Base-by-base conservation (phyloP, 53 echinoderm and acorn worm species). In the Paracentrotus lividus region DNA sequence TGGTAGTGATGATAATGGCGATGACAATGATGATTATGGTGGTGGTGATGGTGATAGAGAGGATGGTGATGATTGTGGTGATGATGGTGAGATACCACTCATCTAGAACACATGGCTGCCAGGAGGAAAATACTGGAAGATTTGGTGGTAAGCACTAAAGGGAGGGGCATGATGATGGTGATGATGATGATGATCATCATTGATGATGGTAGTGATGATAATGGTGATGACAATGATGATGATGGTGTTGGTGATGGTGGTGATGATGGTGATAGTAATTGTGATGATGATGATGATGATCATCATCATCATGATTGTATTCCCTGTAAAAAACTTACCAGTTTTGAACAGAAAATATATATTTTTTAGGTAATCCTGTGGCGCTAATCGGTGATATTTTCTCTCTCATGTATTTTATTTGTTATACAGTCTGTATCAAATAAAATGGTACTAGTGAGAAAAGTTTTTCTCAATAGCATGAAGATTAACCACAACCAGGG, bases 81-180 rank as follows among this genome's bases (percentile, higher is more conserved):
- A 2, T 64, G 64, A 5, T 64, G 27, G 4, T 64, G 8, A 64
- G 21, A 95, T 49, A 94, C 92, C 44, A 49, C 94, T 9, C 99
- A 98, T 75, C 85, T 95, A 5, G 94, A 96, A 34, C 95, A 98
- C 40, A 97, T 97, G 95, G 87, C 94, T 20, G 93, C 94, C 15
- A 90, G 98, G 44, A 94, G 93, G 43, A 93, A 93, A 45, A 95
- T 96, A 1, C 76, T 93, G 5, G 85, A 94, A 49, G 94, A 95
- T 67, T 93, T 95, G 23, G 94, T 95, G 95, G 98, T 98, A 90
- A 91, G 95, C 24, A 64, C n/a, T 23, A 64, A 24, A 26, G n/a
- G 24, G 64, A 64, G 24, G 64, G n/a, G 24, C 1, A 64, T 2
- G 53, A 53, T 53, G 12, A 53, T 53, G 53, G 15, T 53, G 0